Evolutionary conservation across 2,888 invertebrate species (phyloP).

Genomic region (Buathra laborator): DNA sequence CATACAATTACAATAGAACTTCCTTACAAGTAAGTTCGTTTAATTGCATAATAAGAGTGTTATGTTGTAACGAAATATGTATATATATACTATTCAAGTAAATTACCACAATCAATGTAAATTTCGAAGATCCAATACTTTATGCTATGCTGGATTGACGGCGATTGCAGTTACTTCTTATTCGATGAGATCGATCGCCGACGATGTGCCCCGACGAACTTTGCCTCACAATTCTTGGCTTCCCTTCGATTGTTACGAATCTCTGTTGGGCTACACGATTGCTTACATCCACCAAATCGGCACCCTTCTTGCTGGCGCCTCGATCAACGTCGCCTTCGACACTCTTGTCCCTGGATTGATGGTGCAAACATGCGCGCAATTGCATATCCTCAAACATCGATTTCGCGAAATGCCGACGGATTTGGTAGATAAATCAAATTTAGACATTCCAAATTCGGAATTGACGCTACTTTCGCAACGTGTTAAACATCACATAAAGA

Average conservation of each 20-base stretch:
- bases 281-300: conserved; percentile 60
- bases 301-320: conserved; percentile 23
- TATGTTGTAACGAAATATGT: background rate
- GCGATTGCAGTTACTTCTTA: background rate
- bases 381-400: conserved; percentile 65
- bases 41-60: too few species aligned
- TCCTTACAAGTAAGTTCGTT: too few species aligned
- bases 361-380: conserved; percentile 67
- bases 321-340: conserved; percentile 68
- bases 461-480: too few species aligned
- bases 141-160: background rate
- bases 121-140: conserved; percentile 13
- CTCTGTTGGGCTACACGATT: conserved; percentile 62
- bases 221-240: conserved; percentile 71
- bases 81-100: background rate
- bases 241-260: conserved; percentile 66
- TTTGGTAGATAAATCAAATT: too few species aligned
- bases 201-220: conserved; percentile 48
- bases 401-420: background rate
- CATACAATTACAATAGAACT: too few species aligned
- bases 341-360: conserved; percentile 69
- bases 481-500: background rate
- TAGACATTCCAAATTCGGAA: too few species aligned
- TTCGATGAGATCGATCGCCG: conserved; percentile 50
- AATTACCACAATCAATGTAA: background rate